These are phyloP conservation scores for Scelioninae gen. 1 DNA, from an alignment of 2,888 invertebrate genomes.

Conservation along the genomic window DNA sequence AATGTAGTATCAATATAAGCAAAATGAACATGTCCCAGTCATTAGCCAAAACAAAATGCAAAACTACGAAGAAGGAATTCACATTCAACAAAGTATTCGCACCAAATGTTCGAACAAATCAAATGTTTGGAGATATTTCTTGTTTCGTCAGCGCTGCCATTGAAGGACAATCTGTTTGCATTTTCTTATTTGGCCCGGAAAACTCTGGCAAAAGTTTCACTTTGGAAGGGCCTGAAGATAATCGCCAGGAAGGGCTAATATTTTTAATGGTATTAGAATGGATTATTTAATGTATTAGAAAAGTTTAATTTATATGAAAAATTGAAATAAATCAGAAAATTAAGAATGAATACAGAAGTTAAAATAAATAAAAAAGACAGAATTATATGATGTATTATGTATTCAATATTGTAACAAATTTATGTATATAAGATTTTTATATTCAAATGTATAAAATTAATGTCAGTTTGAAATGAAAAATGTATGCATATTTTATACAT, in stretches of 20 bases:
- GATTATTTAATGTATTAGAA: too few species aligned
- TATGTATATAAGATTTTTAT: too few species aligned
- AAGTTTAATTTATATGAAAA: too few species aligned
- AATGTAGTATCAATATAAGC: constrained; percentile 10
- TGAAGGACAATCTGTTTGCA: constrained; percentile 11
- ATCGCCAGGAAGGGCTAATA: background rate
- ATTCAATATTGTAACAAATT: too few species aligned
- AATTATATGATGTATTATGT: too few species aligned
- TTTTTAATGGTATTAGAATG: constrained; percentile 16
- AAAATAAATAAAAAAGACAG: too few species aligned
- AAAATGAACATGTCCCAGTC: constrained; percentile 1
- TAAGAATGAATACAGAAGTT: too few species aligned
- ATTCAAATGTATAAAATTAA: too few species aligned
- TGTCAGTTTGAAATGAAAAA: too few species aligned
- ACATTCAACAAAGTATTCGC: constrained; percentile 25
- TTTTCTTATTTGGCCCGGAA: constrained; percentile 25
- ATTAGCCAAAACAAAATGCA: background rate
- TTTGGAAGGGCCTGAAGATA: constrained; percentile 18
- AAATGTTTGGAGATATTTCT: constrained; percentile 13
- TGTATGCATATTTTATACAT: too few species aligned
- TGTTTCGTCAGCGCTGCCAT: constrained; percentile 20
- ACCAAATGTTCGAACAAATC: background rate
- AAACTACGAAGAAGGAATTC: constrained; percentile 8
- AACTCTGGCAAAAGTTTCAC: constrained; percentile 25
- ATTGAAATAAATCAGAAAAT: too few species aligned